A percentile compares a stretch with the other conserved stretches of the same genome.
phyloP scores from a whole-genome alignment of 2,797 vertebrate genomes.

The Melanotaenia trifasciata region DNA sequence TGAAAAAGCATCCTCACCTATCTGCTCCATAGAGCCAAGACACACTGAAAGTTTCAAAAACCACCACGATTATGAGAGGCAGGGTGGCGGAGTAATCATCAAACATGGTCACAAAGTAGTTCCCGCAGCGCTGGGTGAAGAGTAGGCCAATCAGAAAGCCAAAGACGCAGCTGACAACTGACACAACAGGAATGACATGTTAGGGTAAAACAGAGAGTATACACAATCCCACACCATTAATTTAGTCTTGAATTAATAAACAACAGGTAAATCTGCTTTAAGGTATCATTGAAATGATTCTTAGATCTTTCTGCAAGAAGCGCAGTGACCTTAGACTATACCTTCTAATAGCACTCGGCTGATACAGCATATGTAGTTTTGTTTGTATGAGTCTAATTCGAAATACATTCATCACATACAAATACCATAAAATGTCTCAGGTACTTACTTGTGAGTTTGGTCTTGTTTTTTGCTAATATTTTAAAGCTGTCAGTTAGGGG shows the following conservation, averaged over 20 bases:
- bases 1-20: conserved; percentile 73
- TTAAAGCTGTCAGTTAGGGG: conserved; percentile 86
- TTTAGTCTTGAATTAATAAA: no score
- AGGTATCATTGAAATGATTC: no score
- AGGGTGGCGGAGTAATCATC: conserved; percentile 86
- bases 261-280: no score
- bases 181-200: not conserved
- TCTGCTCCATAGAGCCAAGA: conserved; percentile 88
- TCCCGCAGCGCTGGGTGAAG: conserved; percentile 86
- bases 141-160: conserved; percentile 86
- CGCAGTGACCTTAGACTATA: not conserved
- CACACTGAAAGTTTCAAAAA: conserved; percentile 86
- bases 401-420: not conserved
- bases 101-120: conserved; percentile 88
- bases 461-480: conserved; percentile 79
- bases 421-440: not conserved
- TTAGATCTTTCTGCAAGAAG: not conserved
- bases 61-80: conserved; percentile 85
- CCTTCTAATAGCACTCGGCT: not conserved
- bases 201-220: fast-evolving
- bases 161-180: conserved; percentile 79
- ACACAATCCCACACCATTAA: not conserved
- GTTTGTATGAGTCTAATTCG: no score
- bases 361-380: not conserved
- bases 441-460: conserved; percentile 77